Base-by-base conservation (phyloP, 2,888 invertebrate genomes). In the Drosophila trichaetosa region DNA sequence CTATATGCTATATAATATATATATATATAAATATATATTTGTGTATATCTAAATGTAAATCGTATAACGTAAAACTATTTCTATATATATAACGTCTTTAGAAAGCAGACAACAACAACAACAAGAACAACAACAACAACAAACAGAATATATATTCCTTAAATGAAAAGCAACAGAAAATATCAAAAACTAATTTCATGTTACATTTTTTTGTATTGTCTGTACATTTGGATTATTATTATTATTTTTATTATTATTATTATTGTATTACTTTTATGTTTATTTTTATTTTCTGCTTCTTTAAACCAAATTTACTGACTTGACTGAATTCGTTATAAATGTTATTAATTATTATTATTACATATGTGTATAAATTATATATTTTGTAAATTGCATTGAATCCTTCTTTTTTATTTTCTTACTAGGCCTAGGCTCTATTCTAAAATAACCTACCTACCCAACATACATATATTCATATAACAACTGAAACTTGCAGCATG, bases 271-370 rank as follows among this genome's bases (percentile, higher is more conserved):
- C 63, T 49, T 69, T 54, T 84, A 69, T 77, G 70, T 75, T 84
- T 63, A 82, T 67, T 67, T 56, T 65, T 75, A 67, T 81, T 73
- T 80, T 88, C 76, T 76, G 83, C 83, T 86, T 90, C 79, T 86
- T 89, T 81, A 86, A 80, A 87, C 90, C 87, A 90, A 87, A 87
- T 82, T 90, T 90, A 87, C 84, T 83, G 85, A 86, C 90, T 89
- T 90, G 87, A 87, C 87, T 87, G 87, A 87, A 87, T 87, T 87
- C 82, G 90, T 87, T 89, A 89, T 89, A 80, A 88, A 86, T 86
- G 82, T 86, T 86, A 83, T 88, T 86, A 86, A 75, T 82, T 87
- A 84, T 87, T 85, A 85, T 87, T 80, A 73, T 65, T 38, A 46
- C 46, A 75, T 79, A 80, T 72, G 71, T 78, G 74, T 80, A 80